A percentile compares a stretch with the other conserved stretches of the same genome.
phyloP scores from a whole-genome alignment of 2,113 vertebrate genomes.

The Ceyx margarethae region DNA sequence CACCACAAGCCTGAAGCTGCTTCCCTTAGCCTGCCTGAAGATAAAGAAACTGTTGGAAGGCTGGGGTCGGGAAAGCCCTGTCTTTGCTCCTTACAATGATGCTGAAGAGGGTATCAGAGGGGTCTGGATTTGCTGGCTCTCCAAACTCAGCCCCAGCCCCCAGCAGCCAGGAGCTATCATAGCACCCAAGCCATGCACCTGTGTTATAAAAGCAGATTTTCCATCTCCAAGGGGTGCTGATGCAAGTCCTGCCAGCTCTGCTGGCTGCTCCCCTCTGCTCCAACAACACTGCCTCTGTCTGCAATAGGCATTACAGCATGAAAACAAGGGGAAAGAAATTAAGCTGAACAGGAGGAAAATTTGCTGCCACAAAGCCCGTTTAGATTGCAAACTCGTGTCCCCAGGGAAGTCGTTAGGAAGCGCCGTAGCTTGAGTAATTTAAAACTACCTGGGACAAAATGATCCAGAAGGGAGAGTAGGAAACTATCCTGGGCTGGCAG shows the following conservation, averaged over 20 bases:
- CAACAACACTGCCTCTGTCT: constrained; percentile 2
- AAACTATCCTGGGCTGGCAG: constrained; percentile 41
- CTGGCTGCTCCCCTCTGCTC: background rate
- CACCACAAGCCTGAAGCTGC: background rate
- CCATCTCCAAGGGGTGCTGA: background rate
- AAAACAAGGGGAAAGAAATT: constrained; percentile 3
- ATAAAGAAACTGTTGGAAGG: background rate
- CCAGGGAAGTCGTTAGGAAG: constrained; percentile 9
- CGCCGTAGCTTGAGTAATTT: background rate
- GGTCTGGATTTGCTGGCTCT: background rate
- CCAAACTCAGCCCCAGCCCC: background rate
- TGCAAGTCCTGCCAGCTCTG: background rate
- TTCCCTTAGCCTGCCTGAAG: background rate
- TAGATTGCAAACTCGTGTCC: constrained; percentile 12
- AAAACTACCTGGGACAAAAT: background rate
- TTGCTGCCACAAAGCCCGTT: constrained; percentile 24
- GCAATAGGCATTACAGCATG: background rate
- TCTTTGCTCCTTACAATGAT: background rate
- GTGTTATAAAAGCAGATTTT: background rate
- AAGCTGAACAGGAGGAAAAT: constrained; percentile 50
- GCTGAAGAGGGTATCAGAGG: background rate
- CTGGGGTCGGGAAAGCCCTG: constrained; percentile 19
- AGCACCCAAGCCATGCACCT: background rate
- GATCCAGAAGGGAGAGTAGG: constrained; percentile 35
- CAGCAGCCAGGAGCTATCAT: background rate